Conservation (phyloP, 1,140 invertebrate genomes). For the Bradysia coprophila region DNA sequence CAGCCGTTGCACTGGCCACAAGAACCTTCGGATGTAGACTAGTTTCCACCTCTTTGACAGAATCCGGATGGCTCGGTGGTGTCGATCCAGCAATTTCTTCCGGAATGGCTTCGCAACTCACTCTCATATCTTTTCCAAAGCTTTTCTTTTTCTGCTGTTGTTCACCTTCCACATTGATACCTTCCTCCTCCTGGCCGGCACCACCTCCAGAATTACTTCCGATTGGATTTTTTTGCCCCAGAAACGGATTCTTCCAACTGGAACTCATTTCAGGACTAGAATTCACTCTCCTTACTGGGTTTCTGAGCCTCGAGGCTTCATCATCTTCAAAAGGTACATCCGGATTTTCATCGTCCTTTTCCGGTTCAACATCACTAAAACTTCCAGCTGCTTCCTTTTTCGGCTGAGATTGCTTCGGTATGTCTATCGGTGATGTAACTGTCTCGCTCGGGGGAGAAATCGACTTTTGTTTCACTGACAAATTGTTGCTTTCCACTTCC, state of each 20-base stretch:
- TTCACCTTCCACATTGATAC: slow-evolving; percentile 11
- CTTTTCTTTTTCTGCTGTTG: slow-evolving; percentile 35
- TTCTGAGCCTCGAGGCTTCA: slow-evolving; percentile 35
- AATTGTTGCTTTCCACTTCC: not conserved
- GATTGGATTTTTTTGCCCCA: slow-evolving; percentile 23
- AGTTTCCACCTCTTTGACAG: not conserved
- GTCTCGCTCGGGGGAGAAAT: slow-evolving; percentile 10
- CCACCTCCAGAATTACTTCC: not conserved
- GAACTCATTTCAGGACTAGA: slow-evolving; percentile 82
- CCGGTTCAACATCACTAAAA: slow-evolving; percentile 32
- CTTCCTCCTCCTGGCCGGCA: not conserved
- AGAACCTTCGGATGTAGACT: not conserved
- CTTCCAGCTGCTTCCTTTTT: slow-evolving; percentile 18
- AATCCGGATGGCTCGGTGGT: not conserved
- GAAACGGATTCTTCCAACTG: slow-evolving; percentile 56
- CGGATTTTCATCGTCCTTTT: slow-evolving; percentile 29
- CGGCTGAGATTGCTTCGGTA: slow-evolving; percentile 12
- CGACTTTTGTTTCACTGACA: slow-evolving; percentile 1
- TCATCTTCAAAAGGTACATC: slow-evolving; percentile 20
- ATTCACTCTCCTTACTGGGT: slow-evolving; percentile 68
- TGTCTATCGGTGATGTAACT: slow-evolving; percentile 21
- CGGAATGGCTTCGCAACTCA: slow-evolving; percentile 75
- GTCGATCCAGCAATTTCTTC: slow-evolving; percentile 50
- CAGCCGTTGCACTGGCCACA: not conserved
- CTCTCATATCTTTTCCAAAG: slow-evolving; percentile 49